A percentile compares a stretch with the other conserved stretches of the same genome.
These are phyloP conservation scores for Cladorhizidae sp. DNA, from an alignment of 37 sponge, comb jelly and placozoan species.

Conservation along the genomic window DNA sequence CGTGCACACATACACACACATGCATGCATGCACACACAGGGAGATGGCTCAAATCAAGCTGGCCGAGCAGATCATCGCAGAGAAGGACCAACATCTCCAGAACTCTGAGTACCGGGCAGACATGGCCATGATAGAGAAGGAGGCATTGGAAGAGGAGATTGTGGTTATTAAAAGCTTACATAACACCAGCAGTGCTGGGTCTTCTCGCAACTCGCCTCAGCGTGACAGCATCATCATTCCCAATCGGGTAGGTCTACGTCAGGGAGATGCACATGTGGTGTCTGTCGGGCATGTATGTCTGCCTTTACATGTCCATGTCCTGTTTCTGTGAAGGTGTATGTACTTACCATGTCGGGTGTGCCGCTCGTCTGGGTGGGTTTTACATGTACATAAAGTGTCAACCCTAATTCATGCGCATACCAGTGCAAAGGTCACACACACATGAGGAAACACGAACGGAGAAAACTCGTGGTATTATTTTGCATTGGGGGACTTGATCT, in stretches of 20 bases:
- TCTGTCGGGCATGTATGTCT: neutral
- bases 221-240: neutral
- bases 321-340: too few relatives aligned
- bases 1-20: too few relatives aligned
- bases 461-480: too few relatives aligned
- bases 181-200: neutral
- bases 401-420: too few relatives aligned
- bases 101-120: slow-evolving; percentile 51
- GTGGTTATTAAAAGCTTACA: slow-evolving; percentile 31
- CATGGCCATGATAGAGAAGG: slow-evolving; percentile 58
- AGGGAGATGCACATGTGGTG: neutral
- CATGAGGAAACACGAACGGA: too few relatives aligned
- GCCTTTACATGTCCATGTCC: too few relatives aligned
- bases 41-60: slow-evolving; percentile 69
- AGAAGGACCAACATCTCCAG: slow-evolving; percentile 62
- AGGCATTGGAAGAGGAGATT: slow-evolving; percentile 58
- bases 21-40: neutral
- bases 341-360: too few relatives aligned
- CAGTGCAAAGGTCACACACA: too few relatives aligned
- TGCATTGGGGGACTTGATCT: too few relatives aligned
- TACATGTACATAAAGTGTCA: too few relatives aligned
- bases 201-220: neutral
- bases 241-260: neutral
- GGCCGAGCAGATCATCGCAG: slow-evolving; percentile 72
- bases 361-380: too few relatives aligned